Conservation (phyloP, 2,888 invertebrate genomes). For the Timema cristinae region DNA sequence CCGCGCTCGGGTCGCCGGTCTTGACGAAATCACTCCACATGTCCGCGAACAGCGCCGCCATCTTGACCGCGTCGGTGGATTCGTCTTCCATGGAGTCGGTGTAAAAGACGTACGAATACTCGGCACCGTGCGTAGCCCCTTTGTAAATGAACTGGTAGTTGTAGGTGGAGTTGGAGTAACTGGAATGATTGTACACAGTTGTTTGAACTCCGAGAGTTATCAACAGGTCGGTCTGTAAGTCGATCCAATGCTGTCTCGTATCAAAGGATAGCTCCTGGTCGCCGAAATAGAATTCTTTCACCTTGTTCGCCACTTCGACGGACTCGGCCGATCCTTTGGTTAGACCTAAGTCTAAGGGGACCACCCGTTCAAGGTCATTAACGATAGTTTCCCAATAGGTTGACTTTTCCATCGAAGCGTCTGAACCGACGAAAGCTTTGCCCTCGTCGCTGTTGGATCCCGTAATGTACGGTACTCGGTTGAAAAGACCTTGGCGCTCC, state of each 20-base stretch:
- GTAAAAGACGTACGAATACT: conserved; percentile 5
- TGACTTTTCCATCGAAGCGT: neutral
- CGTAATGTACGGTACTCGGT: conserved; percentile 8
- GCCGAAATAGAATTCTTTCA: conserved; percentile 9
- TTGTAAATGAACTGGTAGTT: conserved; percentile 10
- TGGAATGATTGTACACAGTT: neutral
- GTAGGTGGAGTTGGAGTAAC: neutral
- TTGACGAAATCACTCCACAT: conserved; percentile 3
- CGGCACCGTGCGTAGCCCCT: neutral
- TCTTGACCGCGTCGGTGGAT: neutral
- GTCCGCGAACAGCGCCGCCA: neutral
- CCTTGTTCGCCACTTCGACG: conserved; percentile 1
- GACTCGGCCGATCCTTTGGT: neutral
- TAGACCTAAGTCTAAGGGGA: neutral
- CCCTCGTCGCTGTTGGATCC: neutral
- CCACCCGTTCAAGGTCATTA: conserved; percentile 2
- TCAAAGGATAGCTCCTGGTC: neutral
- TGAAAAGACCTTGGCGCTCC: neutral
- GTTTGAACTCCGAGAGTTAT: neutral
- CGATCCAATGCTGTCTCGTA: neutral
- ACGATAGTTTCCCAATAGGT: neutral
- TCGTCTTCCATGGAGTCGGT: neutral
- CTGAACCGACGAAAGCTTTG: neutral
- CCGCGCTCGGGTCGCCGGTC: neutral
- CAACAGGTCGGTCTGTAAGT: conserved; percentile 6